Conservation (phyloP, 2,888 invertebrate species). For the Himalopsyche japonica region DNA sequence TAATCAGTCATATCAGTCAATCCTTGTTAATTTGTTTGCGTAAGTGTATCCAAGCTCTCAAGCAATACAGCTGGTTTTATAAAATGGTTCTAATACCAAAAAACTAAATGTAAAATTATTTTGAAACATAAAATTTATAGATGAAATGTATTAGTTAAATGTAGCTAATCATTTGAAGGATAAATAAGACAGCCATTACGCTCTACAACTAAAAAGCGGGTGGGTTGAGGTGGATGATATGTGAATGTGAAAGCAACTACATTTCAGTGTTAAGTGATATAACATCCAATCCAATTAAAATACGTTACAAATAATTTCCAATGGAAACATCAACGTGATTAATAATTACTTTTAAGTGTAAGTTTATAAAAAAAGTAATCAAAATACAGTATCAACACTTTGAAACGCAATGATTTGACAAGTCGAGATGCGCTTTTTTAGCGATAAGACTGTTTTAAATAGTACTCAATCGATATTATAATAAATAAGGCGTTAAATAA, state of each 20-base stretch:
- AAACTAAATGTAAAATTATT: too few species aligned
- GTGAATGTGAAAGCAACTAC: slow-evolving; percentile 28
- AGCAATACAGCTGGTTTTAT: too few species aligned
- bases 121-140: neutral
- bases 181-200: neutral
- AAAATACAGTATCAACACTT: slow-evolving; percentile 27
- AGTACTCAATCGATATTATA: neutral
- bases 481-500: too few species aligned
- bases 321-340: slow-evolving; percentile 19
- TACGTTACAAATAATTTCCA: slow-evolving; percentile 19
- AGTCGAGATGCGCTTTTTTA: too few species aligned
- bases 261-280: slow-evolving; percentile 29
- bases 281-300: slow-evolving; percentile 17
- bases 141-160: too few species aligned
- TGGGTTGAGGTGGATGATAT: neutral
- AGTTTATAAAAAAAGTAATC: neutral
- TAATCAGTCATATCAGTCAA: too few species aligned
- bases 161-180: neutral
- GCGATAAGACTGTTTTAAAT: neutral
- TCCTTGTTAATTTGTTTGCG: too few species aligned
- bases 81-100: too few species aligned
- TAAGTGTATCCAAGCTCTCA: too few species aligned
- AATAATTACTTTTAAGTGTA: slow-evolving; percentile 4
- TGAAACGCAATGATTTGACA: slow-evolving; percentile 37
- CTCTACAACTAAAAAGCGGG: neutral